Percentiles rank a stretch among this genome's conserved stretches.
phyloP scores from a whole-genome alignment of 2,113 vertebrate species.

The Vicugna pacos region DNA sequence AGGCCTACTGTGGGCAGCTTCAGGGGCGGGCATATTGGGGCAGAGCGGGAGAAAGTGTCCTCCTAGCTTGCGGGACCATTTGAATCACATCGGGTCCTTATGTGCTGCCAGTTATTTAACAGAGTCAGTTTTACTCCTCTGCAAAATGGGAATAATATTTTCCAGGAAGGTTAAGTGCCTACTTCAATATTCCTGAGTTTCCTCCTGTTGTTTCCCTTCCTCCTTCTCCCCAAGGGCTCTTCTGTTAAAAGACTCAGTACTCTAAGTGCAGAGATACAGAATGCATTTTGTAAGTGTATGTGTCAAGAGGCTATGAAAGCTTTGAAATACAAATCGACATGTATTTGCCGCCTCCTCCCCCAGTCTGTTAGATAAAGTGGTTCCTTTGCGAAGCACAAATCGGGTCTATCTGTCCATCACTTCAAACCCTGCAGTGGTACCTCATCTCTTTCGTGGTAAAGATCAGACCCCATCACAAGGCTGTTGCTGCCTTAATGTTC shows the following conservation, averaged over 20 bases:
- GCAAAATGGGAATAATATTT: background rate
- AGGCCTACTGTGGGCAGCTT: background rate
- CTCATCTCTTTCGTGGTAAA: background rate
- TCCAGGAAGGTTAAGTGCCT: background rate
- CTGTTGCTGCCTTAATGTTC: background rate
- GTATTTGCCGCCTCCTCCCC: background rate
- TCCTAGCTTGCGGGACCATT: background rate
- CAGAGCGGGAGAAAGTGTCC: too few relatives aligned
- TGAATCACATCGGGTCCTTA: background rate
- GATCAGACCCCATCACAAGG: background rate
- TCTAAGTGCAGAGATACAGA: background rate
- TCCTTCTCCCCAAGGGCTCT: background rate
- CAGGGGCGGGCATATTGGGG: rapidly evolving
- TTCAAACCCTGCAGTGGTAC: background rate
- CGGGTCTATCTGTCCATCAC: background rate
- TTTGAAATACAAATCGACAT: background rate
- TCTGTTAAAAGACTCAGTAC: background rate
- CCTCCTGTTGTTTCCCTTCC: background rate
- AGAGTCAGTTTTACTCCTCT: background rate
- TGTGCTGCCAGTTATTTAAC: background rate
- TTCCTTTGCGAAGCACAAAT: background rate
- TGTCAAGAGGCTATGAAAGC: background rate
- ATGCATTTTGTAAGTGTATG: background rate
- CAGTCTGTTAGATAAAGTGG: background rate
- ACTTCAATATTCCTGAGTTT: background rate